Evolutionary conservation across 92 coral and sea anemone species (phyloP).

Genomic region (Chrysogorgia sp.): DNA sequence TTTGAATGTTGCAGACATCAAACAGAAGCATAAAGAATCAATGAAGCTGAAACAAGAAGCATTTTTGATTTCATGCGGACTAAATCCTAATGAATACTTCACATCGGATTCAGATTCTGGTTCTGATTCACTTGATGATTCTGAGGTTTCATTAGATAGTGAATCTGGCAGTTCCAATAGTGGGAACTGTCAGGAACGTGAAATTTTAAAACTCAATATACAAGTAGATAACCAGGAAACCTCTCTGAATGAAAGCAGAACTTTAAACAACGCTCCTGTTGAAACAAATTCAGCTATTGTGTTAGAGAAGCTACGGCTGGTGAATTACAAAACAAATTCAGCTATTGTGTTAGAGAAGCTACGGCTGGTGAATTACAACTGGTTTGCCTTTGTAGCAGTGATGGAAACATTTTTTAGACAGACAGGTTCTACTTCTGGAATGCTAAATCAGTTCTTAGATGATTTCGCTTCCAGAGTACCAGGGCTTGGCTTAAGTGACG

Average conservation of each 20-base stretch:
- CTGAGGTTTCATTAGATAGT: slow-evolving; percentile 50
- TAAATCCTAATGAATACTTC: slow-evolving; percentile 39
- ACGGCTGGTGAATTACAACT: slow-evolving; percentile 53
- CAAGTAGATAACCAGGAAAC: slow-evolving; percentile 8
- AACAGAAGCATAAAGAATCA: slow-evolving; percentile 20
- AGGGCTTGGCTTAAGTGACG: slow-evolving; percentile 44
- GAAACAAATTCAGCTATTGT: slow-evolving; percentile 31
- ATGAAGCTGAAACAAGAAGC: slow-evolving; percentile 35
- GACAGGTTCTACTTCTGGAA: slow-evolving; percentile 32
- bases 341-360: slow-evolving; percentile 42
- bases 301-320: slow-evolving; percentile 45
- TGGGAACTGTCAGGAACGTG: slow-evolving; percentile 16
- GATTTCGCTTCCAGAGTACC: slow-evolving; percentile 52
- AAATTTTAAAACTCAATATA: background rate
- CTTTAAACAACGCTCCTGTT: slow-evolving; percentile 3
- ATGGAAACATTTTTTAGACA: slow-evolving; percentile 38
- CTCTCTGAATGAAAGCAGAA: background rate
- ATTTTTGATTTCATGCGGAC: slow-evolving; percentile 48
- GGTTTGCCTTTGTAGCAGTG: slow-evolving; percentile 52
- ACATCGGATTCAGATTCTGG: slow-evolving; percentile 35
- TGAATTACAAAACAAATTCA: slow-evolving; percentile 44
- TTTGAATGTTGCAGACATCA: slow-evolving; percentile 11
- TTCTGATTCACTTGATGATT: slow-evolving; percentile 38
- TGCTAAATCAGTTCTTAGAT: slow-evolving; percentile 49
- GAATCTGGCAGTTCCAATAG: slow-evolving; percentile 23